Conservation (phyloP, 2,797 vertebrate genomes). For the Girardinus metallicus region DNA sequence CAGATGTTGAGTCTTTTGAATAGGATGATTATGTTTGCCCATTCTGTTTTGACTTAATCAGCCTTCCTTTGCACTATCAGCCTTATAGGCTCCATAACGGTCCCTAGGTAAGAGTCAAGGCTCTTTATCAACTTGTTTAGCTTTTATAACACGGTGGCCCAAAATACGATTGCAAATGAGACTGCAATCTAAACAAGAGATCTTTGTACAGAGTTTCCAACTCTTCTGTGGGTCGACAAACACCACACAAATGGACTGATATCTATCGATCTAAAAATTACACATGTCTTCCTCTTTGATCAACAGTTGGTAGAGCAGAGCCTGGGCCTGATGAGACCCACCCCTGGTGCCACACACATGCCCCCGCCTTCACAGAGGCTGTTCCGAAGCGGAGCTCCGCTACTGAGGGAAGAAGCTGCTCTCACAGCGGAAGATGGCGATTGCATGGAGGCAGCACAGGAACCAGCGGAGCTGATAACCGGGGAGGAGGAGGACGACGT, state of each 20-base stretch:
- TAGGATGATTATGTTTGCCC: background rate
- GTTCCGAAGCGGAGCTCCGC: constrained; percentile 16
- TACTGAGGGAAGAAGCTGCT: constrained; percentile 63
- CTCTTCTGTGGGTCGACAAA: background rate
- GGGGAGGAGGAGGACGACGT: constrained; percentile 55
- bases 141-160: background rate
- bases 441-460: constrained; percentile 75
- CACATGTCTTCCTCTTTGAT: background rate
- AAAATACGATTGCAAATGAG: background rate
- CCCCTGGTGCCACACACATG: background rate
- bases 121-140: background rate
- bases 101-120: background rate
- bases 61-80: background rate
- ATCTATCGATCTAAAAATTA: background rate
- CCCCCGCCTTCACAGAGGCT: constrained; percentile 41
- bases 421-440: constrained; percentile 82
- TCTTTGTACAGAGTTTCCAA: background rate
- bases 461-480: constrained; percentile 80
- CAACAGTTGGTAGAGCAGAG: background rate
- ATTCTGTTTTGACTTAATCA: background rate
- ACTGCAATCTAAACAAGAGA: background rate
- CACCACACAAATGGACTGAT: background rate
- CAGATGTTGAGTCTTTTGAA: background rate
- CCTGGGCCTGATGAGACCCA: background rate
- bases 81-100: background rate